Percentiles rank a stretch among this genome's conserved stretches.
These are phyloP conservation scores for Microtus californicus DNA, from an alignment of 2,797 vertebrate species.

Conservation along the genomic window DNA sequence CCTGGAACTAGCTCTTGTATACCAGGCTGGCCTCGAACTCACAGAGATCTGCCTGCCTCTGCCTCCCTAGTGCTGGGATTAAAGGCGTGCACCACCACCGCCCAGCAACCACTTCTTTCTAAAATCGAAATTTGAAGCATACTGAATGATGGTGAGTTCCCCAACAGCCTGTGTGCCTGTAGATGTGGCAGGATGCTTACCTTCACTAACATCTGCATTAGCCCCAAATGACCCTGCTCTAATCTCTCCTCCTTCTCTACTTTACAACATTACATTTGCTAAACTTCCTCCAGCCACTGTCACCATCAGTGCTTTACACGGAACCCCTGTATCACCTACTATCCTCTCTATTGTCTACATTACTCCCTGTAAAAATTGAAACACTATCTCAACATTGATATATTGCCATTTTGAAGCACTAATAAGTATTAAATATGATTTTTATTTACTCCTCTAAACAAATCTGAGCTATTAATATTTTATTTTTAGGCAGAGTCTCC, in stretches of 20 bases:
- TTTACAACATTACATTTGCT: background rate
- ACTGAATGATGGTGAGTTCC: background rate
- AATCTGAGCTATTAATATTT: background rate
- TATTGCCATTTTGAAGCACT: background rate
- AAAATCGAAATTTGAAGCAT: background rate
- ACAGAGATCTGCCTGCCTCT: too few species aligned
- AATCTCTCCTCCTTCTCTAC: background rate
- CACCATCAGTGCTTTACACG: background rate
- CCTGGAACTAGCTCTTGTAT: too few species aligned
- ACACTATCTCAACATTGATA: background rate
- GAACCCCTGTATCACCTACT: background rate
- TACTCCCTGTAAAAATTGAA: background rate
- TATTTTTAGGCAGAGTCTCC: background rate
- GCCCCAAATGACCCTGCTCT: rapidly evolving
- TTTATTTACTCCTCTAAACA: background rate
- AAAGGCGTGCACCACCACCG: too few species aligned
- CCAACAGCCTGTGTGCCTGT: too few species aligned
- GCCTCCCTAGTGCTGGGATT: too few species aligned
- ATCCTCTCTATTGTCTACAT: rapidly evolving
- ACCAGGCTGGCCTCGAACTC: too few species aligned
- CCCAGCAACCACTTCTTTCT: background rate
- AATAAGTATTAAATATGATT: background rate
- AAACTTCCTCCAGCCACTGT: background rate
- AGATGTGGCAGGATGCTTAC: background rate
- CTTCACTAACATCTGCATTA: too few species aligned